Percentiles rank a stretch among this genome's conserved stretches.
phyloP scores from a whole-genome alignment of 23 tunicate species.

The Styela clava region DNA sequence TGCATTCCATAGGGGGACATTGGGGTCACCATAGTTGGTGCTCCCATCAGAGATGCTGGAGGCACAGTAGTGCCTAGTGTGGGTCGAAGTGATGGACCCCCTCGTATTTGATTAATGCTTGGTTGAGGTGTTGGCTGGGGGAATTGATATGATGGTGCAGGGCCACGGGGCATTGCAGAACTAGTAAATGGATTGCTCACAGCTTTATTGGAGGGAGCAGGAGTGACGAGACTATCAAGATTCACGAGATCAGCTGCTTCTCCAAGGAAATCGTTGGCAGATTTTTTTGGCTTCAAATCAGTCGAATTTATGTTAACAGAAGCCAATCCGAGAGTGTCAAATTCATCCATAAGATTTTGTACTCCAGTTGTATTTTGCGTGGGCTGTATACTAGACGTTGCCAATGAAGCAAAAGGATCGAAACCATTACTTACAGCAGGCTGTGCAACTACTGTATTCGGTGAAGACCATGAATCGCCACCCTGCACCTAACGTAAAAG shows the following conservation, averaged over 20 bases:
- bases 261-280: conserved; percentile 85
- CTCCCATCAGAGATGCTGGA: neutral
- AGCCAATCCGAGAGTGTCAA: conserved; percentile 39
- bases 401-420: conserved; percentile 49
- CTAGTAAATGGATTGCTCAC: conserved; percentile 71
- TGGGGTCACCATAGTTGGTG: neutral
- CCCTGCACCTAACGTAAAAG: neutral
- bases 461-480: neutral
- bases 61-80: neutral
- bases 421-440: conserved; percentile 6
- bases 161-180: neutral
- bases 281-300: conserved; percentile 39
- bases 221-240: conserved; percentile 84
- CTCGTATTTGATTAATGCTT: conserved; percentile 26
- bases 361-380: neutral
- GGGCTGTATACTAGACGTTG: conserved; percentile 9
- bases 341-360: conserved; percentile 1
- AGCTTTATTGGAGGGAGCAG: conserved; percentile 42
- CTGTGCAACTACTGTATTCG: neutral
- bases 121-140: conserved; percentile 32
- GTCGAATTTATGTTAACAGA: conserved; percentile 30
- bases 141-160: conserved; percentile 32
- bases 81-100: neutral
- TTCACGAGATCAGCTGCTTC: conserved; percentile 84
- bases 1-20: neutral